phyloP scores from a whole-genome alignment of 2,113 vertebrate genomes.

The pig (Sus scrofa) region T2T-Sscrofa CM000818.6:52765001-52765500 shows the following conservation, averaged over 20 bases:
- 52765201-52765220: not conserved
- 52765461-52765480: not conserved
- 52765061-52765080: not conserved
- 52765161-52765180: not conserved
- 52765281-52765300: slow-evolving; percentile 20
- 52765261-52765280: not conserved
- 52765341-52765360: not conserved
- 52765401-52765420: not conserved
- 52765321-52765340: not conserved
- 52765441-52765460: not conserved
- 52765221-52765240: not conserved
- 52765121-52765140: too few relatives aligned
- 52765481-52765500: not conserved
- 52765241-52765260: slow-evolving; percentile 14
- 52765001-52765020: too few relatives aligned
- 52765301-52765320: not conserved
- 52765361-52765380: slow-evolving; percentile 16
- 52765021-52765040: too few relatives aligned
- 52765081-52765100: too few relatives aligned
- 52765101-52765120: too few relatives aligned
- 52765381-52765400: not conserved
- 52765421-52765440: not conserved
- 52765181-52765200: not conserved
- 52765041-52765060: not conserved
- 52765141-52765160: too few relatives aligned